Conservation (phyloP, 2,113 vertebrate genomes). For the Nyctereutes procyonoides region DNA sequence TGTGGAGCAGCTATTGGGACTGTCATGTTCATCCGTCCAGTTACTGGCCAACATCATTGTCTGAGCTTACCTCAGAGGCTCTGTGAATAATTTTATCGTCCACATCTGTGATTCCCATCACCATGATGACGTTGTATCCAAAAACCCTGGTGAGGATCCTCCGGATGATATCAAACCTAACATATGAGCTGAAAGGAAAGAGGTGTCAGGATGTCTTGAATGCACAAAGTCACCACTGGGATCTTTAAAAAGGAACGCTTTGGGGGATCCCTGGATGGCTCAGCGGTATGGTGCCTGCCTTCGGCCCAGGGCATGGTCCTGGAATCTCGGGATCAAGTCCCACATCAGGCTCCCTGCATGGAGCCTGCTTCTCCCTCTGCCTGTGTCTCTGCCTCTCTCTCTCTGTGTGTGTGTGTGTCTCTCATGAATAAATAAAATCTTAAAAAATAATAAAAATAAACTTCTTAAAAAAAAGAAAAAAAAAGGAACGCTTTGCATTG, state of each 20-base stretch:
- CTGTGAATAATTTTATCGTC: conserved; percentile 97
- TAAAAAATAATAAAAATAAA: too few species aligned
- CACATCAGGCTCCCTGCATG: too few species aligned
- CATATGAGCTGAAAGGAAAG: conserved; percentile 92
- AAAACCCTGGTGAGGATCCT: conserved; percentile 92
- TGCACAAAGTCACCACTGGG: neutral
- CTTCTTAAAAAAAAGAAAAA: too few species aligned
- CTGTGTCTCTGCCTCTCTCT: too few species aligned
- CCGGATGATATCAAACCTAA: conserved; percentile 95
- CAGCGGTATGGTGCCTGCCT: too few species aligned
- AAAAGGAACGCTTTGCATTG: neutral
- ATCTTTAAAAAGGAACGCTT: neutral
- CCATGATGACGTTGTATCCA: conserved; percentile 93
- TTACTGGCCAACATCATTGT: rapidly evolving
- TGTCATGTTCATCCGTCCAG: rapidly evolving
- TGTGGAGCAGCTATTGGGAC: neutral
- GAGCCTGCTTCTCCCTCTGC: too few species aligned
- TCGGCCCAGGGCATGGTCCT: too few species aligned
- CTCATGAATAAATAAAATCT: too few species aligned
- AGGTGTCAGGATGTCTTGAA: neutral
- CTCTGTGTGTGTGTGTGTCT: too few species aligned
- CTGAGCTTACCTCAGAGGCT: conserved; percentile 89
- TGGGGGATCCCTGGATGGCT: too few species aligned
- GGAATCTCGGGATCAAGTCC: too few species aligned
- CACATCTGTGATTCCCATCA: conserved; percentile 97